A percentile compares a stretch with the other conserved stretches of the same genome.
These are phyloP conservation scores for Drosophila austrosaltans DNA, from an alignment of 2,888 invertebrate genomes.

Conservation along the genomic window DNA sequence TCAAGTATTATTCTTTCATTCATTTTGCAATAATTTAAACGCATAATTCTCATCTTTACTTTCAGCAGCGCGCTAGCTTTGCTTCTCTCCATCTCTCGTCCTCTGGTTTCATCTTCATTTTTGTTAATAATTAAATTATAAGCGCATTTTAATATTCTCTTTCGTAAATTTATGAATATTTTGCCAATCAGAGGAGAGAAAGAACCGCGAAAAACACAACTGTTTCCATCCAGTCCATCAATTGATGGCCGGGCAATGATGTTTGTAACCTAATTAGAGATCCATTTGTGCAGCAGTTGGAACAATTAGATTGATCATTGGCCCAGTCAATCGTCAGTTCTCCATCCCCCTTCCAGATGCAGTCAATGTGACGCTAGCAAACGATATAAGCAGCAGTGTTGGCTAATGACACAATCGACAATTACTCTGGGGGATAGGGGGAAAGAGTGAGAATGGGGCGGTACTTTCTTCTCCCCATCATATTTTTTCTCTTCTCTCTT, in stretches of 20 bases:
- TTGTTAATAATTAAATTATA: slow-evolving; percentile 72
- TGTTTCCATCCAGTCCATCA: background rate
- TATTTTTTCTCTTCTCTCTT: background rate
- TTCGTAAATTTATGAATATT: slow-evolving; percentile 55
- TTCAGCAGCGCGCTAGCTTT: slow-evolving; percentile 27
- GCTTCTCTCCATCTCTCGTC: slow-evolving; percentile 20
- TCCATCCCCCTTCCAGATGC: background rate
- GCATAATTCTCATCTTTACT: slow-evolving; percentile 40
- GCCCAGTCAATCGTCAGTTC: background rate
- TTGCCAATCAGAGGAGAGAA: slow-evolving; percentile 19
- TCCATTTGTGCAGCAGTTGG: slow-evolving; percentile 38
- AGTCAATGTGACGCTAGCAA: background rate
- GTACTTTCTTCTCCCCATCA: slow-evolving; percentile 3
- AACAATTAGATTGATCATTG: background rate
- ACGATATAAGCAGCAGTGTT: slow-evolving; percentile 54
- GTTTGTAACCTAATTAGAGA: background rate
- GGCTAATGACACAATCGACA: slow-evolving; percentile 8
- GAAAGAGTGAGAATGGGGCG: background rate
- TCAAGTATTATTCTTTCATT: slow-evolving; percentile 28
- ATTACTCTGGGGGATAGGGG: background rate
- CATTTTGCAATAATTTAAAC: slow-evolving; percentile 72
- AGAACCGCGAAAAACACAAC: background rate
- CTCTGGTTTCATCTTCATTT: background rate
- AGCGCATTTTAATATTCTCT: slow-evolving; percentile 73
- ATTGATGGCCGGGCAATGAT: background rate